Base-by-base conservation (phyloP, 2,888 invertebrate species). In the Gortyna flavago region DNA sequence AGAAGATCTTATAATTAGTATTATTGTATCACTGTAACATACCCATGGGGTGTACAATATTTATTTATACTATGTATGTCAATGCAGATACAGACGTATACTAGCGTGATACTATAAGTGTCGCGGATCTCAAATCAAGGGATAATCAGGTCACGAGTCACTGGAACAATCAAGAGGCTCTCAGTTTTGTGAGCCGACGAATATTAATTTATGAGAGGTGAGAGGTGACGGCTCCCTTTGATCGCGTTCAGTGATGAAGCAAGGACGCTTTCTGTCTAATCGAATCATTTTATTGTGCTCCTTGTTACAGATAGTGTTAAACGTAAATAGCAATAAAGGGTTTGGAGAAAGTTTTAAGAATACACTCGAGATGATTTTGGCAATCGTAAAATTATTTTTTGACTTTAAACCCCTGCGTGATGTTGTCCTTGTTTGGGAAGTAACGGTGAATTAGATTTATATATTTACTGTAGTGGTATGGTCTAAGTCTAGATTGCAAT, bases 121-220 rank as follows among this genome's bases (percentile, higher is more conserved):
- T 32, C 35, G 9, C 21, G 2, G 21, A 9, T 59, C 41, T 54
- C 65, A 59, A 48, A 48, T 59, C 48, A 16, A 59, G 32, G 54
- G 57, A 68, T 57, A 59, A 64, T 29, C 57, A 48, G 78, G 66
- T 77, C 44, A 57, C 76, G 66, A 77, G 78, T 21, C 57, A 48
- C 62, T 71, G 66, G 41, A 62, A 44, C 59, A 44, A 21, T 29
- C 16, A 51, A 69, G 66, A 70, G 29, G 64, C 72, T 65, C 68
- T 72, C 54, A 16, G 67, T 64, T 13, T 59, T 51, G 57, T 44
- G 54, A 66, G 61, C 64, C 57, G 68, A 75, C 70, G 8, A 72
- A 83, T 76, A 79, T 87, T 79, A 79, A 81, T 79, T 72, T 72
- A 67, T 18, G 29, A 32, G 25, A 38, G 75, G 73, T 73, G 69